Evolutionary conservation across 2,797 vertebrate genomes (phyloP).

Genomic region (Rhinogobio ventralis): DNA sequence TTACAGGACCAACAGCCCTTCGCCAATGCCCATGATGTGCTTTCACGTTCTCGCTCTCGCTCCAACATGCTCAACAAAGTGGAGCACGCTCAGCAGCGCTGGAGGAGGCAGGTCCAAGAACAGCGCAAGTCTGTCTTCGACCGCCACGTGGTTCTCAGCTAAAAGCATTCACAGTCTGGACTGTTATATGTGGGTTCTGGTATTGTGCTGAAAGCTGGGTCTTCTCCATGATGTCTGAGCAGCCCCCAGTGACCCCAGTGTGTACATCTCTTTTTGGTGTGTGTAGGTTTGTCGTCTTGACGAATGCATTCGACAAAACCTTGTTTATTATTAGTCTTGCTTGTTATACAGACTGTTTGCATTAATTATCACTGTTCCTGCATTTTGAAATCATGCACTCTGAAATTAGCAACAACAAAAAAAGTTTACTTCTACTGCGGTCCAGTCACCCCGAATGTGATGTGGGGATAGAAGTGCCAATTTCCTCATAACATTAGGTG

Average conservation of each 20-base stretch:
- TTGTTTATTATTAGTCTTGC: conserved; percentile 31
- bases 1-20: conserved; percentile 97
- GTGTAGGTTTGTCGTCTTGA: conserved; percentile 32
- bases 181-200: conserved; percentile 35
- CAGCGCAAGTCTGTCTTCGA: conserved; percentile 98
- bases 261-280: conserved; percentile 35
- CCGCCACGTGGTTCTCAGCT: conserved; percentile 97
- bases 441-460: conserved; percentile 27
- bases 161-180: conserved; percentile 66
- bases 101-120: conserved; percentile 97
- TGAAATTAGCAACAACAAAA: conserved; percentile 2
- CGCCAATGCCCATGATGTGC: conserved; percentile 92
- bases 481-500: conserved; percentile 48
- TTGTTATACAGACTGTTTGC: conserved; percentile 51
- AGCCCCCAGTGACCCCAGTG: conserved; percentile 28
- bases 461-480: conserved; percentile 62
- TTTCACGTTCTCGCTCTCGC: conserved; percentile 92
- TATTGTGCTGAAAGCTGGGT: conserved; percentile 69
- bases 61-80: conserved; percentile 97
- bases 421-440: conserved; percentile 36
- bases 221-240: conserved; percentile 55
- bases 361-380: conserved; percentile 24
- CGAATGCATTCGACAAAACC: conserved; percentile 1
- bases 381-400: conserved; percentile 17
- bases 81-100: conserved; percentile 97